Percentiles rank a stretch among this genome's conserved stretches.
Conservation (phyloP, 2,888 invertebrate genomes). For the Timandra comae region DNA sequence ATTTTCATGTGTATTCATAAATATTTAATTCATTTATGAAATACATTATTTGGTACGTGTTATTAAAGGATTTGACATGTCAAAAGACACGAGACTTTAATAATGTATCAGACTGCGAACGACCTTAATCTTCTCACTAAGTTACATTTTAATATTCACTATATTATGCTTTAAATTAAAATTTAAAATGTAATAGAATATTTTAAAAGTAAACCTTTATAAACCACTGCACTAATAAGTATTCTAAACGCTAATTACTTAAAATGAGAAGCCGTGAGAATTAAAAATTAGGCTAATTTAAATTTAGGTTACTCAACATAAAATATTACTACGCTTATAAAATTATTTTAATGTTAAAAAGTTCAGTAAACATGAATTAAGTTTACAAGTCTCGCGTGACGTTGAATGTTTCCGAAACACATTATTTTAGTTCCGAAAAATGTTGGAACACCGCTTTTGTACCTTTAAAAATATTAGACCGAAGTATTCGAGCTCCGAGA, state of each 20-base stretch:
- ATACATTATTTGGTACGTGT: background rate
- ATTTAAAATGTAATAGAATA: too few species aligned
- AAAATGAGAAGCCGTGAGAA: too few species aligned
- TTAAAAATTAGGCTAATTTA: too few species aligned
- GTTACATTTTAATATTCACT: too few species aligned
- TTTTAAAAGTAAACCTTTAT: too few species aligned
- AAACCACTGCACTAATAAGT: too few species aligned
- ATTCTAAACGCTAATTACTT: too few species aligned
- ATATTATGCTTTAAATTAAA: too few species aligned
- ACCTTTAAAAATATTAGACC: conserved; percentile 27
- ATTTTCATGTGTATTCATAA: conserved; percentile 52
- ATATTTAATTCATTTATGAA: conserved; percentile 37
- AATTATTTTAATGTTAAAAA: conserved; percentile 15
- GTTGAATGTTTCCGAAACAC: conserved; percentile 32
- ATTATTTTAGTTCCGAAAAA: conserved; percentile 31
- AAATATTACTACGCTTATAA: background rate
- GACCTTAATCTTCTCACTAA: too few species aligned
- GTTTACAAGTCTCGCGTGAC: conserved; percentile 29
- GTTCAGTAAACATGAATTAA: conserved; percentile 25
- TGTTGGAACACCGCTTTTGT: conserved; percentile 24
- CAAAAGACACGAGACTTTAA: background rate
- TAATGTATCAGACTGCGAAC: background rate
- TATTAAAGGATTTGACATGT: background rate
- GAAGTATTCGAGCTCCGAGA: conserved; percentile 19
- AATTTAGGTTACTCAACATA: too few species aligned